phyloP scores from a whole-genome alignment of 2,888 invertebrate genomes.

The Abrostola triplasia region DNA sequence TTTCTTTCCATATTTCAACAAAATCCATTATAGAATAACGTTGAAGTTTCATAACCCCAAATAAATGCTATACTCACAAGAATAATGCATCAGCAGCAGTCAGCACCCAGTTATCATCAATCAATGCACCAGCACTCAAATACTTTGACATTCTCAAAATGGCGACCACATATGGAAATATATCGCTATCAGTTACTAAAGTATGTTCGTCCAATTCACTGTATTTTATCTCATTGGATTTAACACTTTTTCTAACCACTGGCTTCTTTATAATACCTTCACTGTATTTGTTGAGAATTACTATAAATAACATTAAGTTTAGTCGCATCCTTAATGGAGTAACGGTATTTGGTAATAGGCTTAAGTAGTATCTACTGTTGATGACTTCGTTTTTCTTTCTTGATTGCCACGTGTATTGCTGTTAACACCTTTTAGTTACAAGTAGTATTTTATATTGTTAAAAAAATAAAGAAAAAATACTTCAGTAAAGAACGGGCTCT shows the following conservation, averaged over 20 bases:
- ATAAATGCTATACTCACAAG: constrained; percentile 65
- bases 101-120: constrained; percentile 76
- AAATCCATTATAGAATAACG: too few relatives aligned
- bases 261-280: constrained; percentile 7
- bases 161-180: constrained; percentile 77
- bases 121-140: constrained; percentile 75
- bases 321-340: constrained; percentile 14
- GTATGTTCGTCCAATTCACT: constrained; percentile 64
- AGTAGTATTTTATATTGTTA: background rate
- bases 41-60: background rate
- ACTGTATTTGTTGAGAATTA: constrained; percentile 8
- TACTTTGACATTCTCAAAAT: constrained; percentile 71
- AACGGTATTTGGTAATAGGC: background rate
- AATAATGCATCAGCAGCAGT: constrained; percentile 75
- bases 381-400: background rate
- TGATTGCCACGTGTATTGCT: too few relatives aligned
- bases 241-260: background rate
- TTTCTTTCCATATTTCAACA: background rate
- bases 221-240: constrained; percentile 31
- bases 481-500: background rate
- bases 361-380: background rate
- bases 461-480: background rate
- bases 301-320: background rate
- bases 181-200: constrained; percentile 62
- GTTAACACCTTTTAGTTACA: too few relatives aligned